Conservation (phyloP, 2,113 vertebrate species). For the Amazona guildingii region DNA sequence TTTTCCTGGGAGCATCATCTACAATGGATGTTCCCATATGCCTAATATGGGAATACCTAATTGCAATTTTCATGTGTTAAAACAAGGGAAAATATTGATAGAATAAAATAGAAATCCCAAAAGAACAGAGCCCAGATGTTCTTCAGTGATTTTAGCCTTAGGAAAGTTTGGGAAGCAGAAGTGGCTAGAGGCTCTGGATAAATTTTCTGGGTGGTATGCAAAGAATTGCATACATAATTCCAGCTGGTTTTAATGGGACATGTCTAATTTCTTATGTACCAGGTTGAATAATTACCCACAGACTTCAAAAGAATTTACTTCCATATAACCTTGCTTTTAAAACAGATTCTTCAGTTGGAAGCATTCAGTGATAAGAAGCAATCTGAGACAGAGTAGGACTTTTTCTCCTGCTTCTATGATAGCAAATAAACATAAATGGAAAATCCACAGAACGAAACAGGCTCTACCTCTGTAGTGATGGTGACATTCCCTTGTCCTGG, state of each 20-base stretch:
- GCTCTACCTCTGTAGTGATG: background rate
- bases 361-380: background rate
- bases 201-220: constrained; percentile 22
- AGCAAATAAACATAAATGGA: background rate
- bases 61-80: constrained; percentile 50
- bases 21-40: constrained; percentile 6
- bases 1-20: constrained; percentile 36
- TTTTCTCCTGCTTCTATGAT: background rate
- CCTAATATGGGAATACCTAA: constrained; percentile 25
- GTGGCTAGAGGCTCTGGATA: constrained; percentile 14
- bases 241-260: constrained; percentile 21
- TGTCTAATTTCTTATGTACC: constrained; percentile 20
- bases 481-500: background rate
- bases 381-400: background rate
- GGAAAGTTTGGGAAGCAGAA: constrained; percentile 51
- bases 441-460: background rate
- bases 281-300: background rate
- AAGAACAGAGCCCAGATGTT: constrained; percentile 51
- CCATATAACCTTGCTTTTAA: background rate
- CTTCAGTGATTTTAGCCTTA: constrained; percentile 47
- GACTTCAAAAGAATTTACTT: constrained; percentile 5
- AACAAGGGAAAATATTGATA: constrained; percentile 32
- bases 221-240: constrained; percentile 37
- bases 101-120: constrained; percentile 47
- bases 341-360: background rate